Conservation (phyloP, 2,797 vertebrate species). For the Notolepis coatsorum region DNA sequence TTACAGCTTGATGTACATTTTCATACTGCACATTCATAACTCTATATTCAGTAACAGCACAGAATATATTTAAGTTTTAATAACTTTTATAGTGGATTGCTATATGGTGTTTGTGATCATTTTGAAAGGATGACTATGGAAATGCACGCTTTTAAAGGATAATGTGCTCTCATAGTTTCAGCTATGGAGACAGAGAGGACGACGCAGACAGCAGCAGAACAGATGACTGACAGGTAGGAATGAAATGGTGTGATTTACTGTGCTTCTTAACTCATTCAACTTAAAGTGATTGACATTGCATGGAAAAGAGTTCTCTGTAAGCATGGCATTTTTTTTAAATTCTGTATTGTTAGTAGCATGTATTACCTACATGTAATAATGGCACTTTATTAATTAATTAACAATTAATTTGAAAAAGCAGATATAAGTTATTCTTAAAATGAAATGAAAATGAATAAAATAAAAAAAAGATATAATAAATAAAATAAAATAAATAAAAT, state of each 20-base stretch:
- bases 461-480: too few relatives aligned
- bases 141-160: slow-evolving; percentile 11
- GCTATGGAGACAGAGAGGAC: slow-evolving; percentile 68
- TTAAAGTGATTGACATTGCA: too few relatives aligned
- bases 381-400: too few relatives aligned
- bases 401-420: too few relatives aligned
- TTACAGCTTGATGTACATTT: not conserved
- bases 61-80: not conserved
- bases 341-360: too few relatives aligned
- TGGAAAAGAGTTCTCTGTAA: too few relatives aligned
- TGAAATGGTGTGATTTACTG: slow-evolving; percentile 30
- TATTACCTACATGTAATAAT: too few relatives aligned
- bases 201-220: slow-evolving; percentile 38
- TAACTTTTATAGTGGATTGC: not conserved
- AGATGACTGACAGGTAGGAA: slow-evolving; percentile 61
- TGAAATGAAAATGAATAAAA: too few relatives aligned
- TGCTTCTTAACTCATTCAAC: not conserved
- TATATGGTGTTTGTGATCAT: not conserved
- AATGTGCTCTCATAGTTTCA: slow-evolving; percentile 10
- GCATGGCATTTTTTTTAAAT: too few relatives aligned
- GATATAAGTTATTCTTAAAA: too few relatives aligned
- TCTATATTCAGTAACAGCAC: not conserved
- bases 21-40: not conserved
- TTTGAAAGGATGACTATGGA: not conserved
- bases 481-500: too few relatives aligned